phyloP scores from a whole-genome alignment of 2,113 vertebrate species.

The Bambusicola thoracicus region DNA sequence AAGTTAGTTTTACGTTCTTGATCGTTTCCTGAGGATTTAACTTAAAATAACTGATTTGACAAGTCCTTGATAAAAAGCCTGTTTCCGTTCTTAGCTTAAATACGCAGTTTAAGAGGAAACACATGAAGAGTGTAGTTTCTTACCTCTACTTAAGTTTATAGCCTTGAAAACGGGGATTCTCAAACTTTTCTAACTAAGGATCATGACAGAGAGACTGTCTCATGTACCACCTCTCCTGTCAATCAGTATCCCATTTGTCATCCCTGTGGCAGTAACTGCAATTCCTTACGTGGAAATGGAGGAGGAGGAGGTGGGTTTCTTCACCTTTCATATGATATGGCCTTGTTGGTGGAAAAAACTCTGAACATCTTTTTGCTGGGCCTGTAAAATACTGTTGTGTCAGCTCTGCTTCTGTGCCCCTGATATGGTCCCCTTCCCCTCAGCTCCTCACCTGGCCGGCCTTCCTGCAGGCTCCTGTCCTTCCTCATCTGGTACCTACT shows the following conservation, averaged over 20 bases:
- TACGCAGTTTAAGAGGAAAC: not conserved
- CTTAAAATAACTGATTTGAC: conserved; percentile 7
- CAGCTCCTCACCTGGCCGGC: not conserved
- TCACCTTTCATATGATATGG: not conserved
- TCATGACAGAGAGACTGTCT: not conserved
- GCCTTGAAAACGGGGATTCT: not conserved
- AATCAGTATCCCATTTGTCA: not conserved
- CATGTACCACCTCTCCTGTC: not conserved
- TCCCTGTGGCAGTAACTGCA: not conserved
- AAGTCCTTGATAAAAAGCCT: not conserved
- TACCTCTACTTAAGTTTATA: not conserved
- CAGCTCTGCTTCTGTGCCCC: not conserved
- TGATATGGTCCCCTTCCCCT: not conserved
- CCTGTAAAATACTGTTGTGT: not conserved
- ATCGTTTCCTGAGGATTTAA: not conserved
- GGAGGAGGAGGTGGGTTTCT: not conserved
- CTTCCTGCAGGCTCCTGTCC: not conserved
- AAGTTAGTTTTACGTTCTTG: not conserved
- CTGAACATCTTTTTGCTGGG: not conserved
- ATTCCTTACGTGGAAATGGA: not conserved
- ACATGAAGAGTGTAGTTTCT: not conserved
- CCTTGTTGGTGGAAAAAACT: not conserved
- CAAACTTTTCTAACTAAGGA: not conserved
- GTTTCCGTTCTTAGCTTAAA: conserved; percentile 19
- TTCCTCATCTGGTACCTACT: not conserved